These are phyloP conservation scores for Lithophane leautieri DNA, from an alignment of 2,888 invertebrate species.

Conservation along the genomic window DNA sequence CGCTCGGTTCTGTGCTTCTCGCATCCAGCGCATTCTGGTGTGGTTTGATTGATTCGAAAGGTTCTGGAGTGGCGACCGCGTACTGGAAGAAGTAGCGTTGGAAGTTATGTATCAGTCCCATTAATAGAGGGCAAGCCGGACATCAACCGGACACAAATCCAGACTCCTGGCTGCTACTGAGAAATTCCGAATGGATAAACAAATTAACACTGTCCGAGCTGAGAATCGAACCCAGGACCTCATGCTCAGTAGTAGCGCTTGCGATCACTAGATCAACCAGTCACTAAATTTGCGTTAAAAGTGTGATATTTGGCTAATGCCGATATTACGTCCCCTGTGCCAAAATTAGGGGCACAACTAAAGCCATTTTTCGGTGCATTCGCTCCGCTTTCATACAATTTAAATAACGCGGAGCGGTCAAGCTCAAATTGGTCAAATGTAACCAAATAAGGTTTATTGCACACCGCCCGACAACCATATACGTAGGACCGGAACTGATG, in stretches of 20 bases:
- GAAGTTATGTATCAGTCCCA: too few species aligned
- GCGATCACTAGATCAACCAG: neutral
- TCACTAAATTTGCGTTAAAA: neutral
- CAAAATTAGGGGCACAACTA: conserved; percentile 13
- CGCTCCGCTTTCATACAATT: conserved; percentile 20
- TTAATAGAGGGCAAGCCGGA: too few species aligned
- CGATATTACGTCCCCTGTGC: neutral
- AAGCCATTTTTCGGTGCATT: conserved; percentile 25
- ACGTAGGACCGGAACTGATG: conserved; percentile 43
- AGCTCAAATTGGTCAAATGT: conserved; percentile 45
- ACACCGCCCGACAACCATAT: conserved; percentile 44
- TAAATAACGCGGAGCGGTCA: conserved; percentile 21
- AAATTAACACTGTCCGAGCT: too few species aligned
- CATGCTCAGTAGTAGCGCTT: neutral
- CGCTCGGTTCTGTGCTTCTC: too few species aligned
- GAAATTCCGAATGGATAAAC: neutral
- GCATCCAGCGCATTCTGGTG: too few species aligned
- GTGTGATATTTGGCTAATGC: neutral
- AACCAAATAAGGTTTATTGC: conserved; percentile 56
- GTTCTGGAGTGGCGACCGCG: too few species aligned
- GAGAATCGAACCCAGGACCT: neutral
- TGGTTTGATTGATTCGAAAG: too few species aligned
- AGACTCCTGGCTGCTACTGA: too few species aligned
- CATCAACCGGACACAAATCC: too few species aligned
- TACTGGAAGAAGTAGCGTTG: too few species aligned